Percentiles rank a stretch among this genome's conserved stretches.
These are phyloP conservation scores for Apis florea DNA, from an alignment of 1,140 invertebrate species.

Conservation along the genomic window DNA sequence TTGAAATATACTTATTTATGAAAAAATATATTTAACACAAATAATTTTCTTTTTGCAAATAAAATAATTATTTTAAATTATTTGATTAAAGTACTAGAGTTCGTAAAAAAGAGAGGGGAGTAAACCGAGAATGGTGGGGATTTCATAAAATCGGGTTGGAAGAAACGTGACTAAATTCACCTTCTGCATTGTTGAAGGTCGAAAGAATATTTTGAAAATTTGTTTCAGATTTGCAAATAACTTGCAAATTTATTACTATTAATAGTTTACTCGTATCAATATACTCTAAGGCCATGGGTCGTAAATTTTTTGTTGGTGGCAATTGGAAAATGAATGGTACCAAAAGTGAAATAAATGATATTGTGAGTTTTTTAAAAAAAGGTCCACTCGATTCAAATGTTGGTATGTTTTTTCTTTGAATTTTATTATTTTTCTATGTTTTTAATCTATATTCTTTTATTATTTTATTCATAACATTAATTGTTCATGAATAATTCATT, in stretches of 20 bases:
- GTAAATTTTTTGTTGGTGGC: conserved; percentile 99
- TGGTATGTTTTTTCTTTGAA: conserved; percentile 81
- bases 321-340: conserved; percentile 98
- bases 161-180: conserved; percentile 30
- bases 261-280: background rate
- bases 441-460: background rate
- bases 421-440: background rate
- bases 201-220: conserved; percentile 51
- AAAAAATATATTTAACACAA: background rate
- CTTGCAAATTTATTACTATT: background rate
- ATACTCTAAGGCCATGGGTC: conserved; percentile 80
- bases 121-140: conserved; percentile 5
- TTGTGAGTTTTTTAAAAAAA: conserved; percentile 89
- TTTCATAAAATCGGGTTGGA: background rate
- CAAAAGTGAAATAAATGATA: conserved; percentile 90
- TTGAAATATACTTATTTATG: too few species aligned
- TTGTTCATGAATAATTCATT: background rate
- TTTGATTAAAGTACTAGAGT: background rate
- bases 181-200: conserved; percentile 67
- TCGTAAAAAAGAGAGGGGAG: background rate
- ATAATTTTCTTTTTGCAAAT: background rate
- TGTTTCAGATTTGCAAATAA: conserved; percentile 6
- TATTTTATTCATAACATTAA: background rate
- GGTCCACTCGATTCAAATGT: conserved; percentile 90
- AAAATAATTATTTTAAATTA: background rate